Base-by-base conservation (phyloP, 2,113 vertebrate genomes). In the Eretmochelys imbricata region DNA sequence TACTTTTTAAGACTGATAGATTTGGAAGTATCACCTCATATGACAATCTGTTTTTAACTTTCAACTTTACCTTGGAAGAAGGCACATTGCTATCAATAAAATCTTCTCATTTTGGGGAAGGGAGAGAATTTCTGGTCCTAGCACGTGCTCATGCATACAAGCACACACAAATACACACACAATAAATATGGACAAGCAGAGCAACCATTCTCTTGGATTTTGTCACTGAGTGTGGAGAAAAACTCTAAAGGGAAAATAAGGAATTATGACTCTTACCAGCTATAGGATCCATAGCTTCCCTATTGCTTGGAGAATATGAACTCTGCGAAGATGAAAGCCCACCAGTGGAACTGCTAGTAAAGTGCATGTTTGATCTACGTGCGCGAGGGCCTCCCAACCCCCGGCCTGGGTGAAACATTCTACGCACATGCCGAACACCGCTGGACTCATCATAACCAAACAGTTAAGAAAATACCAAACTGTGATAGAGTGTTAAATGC, bases 341-440 rank as follows among this genome's bases (percentile, higher is more conserved):
- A 93, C 99, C 99, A 85, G 99, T 98, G 95, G 99, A 99, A 98
- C 99, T 99, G 98, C 98, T 99, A 98, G 99, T 99, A 99, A 99
- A 99, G 99, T 99, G 99, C 99, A 99, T 99, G 99, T 99, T 99
- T 98, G 99, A 99, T 98, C 99, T 98, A 94, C 99, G 99, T 81
- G 99, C 99, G 94, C 99, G 98, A 93, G 99, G 99, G 86, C 99
- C 99, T 79, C 99, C 99, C 95, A 99, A 97, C 51, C 99, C 99
- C 93, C 99, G 98, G 46, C 99, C 99, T 59, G 99, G 99, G 98
- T 99, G 99, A 98, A 99, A 99, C 99, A 99, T 99, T 98, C 99
- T 98, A 98, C 99, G 99, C 97, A 99, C 99, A 48, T 99, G 99
- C 95, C 99, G 99, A 97, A 99, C 99, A 83, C 99, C 99, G 97